Evolutionary conservation across 2,888 invertebrate genomes (phyloP).

Genomic region (Leucophenga montana): DNA sequence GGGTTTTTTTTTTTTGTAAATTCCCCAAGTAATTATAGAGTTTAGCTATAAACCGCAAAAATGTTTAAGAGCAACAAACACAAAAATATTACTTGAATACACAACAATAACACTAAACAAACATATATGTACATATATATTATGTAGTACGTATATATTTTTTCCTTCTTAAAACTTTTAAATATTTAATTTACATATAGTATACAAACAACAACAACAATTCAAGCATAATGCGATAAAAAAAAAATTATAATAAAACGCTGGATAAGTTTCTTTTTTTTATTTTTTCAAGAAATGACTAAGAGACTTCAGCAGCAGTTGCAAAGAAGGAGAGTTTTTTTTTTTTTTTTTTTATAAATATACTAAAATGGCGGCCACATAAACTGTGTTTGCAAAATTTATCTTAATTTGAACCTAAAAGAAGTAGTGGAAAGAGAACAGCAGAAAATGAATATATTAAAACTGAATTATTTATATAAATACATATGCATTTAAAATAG

Average conservation of each 20-base stretch:
- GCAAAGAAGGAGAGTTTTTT: neutral
- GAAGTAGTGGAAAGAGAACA: neutral
- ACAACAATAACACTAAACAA: too few relatives aligned
- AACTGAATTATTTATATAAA: neutral
- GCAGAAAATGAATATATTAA: neutral
- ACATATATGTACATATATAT: too few relatives aligned
- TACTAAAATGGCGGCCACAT: conserved; percentile 12
- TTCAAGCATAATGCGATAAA: neutral
- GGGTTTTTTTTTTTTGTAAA: too few relatives aligned
- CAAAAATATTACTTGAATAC: too few relatives aligned
- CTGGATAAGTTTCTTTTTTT: neutral
- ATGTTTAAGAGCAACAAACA: too few relatives aligned
- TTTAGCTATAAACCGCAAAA: too few relatives aligned
- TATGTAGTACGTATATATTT: conserved; percentile 39
- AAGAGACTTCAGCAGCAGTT: neutral
- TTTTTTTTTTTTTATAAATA: neutral
- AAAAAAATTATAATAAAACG: neutral
- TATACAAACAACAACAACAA: conserved; percentile 56
- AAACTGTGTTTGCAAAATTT: neutral
- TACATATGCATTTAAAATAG: neutral
- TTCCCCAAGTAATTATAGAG: too few relatives aligned
- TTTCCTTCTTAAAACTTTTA: conserved; percentile 71
- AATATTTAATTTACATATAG: conserved; percentile 71
- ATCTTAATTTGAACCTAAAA: neutral
- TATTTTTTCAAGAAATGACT: neutral